Evolutionary conservation across 2,113 vertebrate genomes (phyloP).

Genomic region (Upupa epops): DNA sequence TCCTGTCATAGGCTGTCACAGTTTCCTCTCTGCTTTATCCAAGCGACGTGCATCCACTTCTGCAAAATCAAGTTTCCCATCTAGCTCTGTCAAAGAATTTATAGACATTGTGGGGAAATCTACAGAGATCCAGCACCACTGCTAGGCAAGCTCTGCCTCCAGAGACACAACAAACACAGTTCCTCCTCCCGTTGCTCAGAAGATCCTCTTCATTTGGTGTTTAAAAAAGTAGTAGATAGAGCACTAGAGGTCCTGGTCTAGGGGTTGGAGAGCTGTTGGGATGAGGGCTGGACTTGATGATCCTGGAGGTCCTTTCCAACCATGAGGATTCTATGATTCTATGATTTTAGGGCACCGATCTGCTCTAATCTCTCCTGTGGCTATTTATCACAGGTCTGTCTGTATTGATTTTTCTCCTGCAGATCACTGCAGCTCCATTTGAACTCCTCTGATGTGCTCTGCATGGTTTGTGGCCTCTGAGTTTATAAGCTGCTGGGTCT

Average conservation of each 20-base stretch:
- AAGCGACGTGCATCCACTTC: not conserved
- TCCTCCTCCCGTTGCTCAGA: not conserved
- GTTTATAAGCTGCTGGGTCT: not conserved
- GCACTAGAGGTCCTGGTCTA: too few relatives aligned
- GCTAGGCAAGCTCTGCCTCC: not conserved
- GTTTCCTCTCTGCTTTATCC: not conserved
- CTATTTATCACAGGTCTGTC: not conserved
- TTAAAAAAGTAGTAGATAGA: too few relatives aligned
- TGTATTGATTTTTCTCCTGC: not conserved
- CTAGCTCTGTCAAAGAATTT: not conserved
- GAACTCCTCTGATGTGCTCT: not conserved
- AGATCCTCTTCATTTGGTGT: not conserved
- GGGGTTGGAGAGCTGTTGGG: too few relatives aligned
- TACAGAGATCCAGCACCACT: not conserved
- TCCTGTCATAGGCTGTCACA: not conserved
- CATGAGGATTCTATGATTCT: too few relatives aligned
- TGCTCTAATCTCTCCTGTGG: not conserved
- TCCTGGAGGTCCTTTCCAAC: too few relatives aligned
- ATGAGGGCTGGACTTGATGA: too few relatives aligned
- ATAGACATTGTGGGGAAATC: not conserved
- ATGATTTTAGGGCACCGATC: not conserved
- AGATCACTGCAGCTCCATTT: not conserved
- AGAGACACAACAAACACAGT: not conserved
- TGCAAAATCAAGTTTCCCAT: not conserved
- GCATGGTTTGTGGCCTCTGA: not conserved